Evolutionary conservation across 2,888 invertebrate species (phyloP), one percentile per base, ranked within the genome.

Genomic region (Hypolimnas misippus): DNA sequence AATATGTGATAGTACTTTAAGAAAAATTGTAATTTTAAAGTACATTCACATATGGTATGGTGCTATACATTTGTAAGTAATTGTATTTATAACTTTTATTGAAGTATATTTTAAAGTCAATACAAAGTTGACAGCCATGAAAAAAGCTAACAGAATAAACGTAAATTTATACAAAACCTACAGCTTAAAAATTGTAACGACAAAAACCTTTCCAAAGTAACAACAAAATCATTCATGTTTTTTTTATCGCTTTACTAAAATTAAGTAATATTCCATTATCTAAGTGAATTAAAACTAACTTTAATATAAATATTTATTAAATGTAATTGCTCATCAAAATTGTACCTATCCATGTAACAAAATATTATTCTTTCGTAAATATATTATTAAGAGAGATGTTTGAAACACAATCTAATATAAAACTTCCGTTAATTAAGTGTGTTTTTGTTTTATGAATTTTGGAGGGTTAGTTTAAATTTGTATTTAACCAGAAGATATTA

Each of bases 241-340:
- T 79, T 79, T 76, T 76, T 77, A 82, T 84, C 82, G 82, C 84
- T 84, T 84, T 81, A 80, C 78, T 80, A 76, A 81, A 81, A 85
- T 77, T 89, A 87, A 89, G 87, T 88, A 83, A 83, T 89, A 91
- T 90, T 91, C 90, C 90, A 91, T 89, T 89, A 86, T 80, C 83
- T 87, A 86, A 86, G 86, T 86, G 86, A 87, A 86, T 81, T 86
- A 79, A 87, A 82, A 82, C 81, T 72, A 84, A 81, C 78, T 80
- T 76, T 86, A 88, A 85, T 80, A 78, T 84, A 83, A 82, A 85
- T 85, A 82, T 87, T 81, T 82, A 78, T 74, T 78, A 79, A 75
- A 78, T 84, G 79, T 87, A 89, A 87, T 91, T 91, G 91, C 91
- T 91, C 91, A 90, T 86, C 84, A 83, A 87, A 90, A 87, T 89